These are phyloP conservation scores for Limenitis arthemis DNA, from an alignment of 2,888 invertebrate species.

Conservation along the genomic window DNA sequence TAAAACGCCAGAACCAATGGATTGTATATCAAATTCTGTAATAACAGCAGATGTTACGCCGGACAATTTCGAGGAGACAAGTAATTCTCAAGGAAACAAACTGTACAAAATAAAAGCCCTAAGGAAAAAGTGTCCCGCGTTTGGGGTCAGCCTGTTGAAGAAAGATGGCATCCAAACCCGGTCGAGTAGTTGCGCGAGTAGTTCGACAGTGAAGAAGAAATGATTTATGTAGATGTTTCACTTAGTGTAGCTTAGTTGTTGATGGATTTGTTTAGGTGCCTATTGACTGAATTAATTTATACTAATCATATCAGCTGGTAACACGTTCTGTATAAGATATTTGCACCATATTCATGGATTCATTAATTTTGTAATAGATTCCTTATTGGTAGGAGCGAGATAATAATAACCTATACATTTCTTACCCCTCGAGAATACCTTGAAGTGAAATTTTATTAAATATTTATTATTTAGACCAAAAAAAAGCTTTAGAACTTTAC, in stretches of 20 bases:
- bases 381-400: too few species aligned
- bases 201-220: constrained; percentile 64
- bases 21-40: constrained; percentile 52
- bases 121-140: constrained; percentile 59
- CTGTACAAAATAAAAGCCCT: constrained; percentile 65
- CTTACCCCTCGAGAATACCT: too few species aligned
- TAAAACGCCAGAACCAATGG: constrained; percentile 63
- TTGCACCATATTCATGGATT: neutral
- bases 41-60: constrained; percentile 61
- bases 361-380: neutral
- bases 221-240: constrained; percentile 47
- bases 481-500: too few species aligned
- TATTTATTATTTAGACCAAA: too few species aligned
- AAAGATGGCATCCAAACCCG: constrained; percentile 64
- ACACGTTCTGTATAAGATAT: constrained; percentile 6
- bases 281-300: constrained; percentile 42
- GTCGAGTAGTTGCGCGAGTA: constrained; percentile 57
- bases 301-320: constrained; percentile 48
- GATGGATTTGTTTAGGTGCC: constrained; percentile 34
- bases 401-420: too few species aligned
- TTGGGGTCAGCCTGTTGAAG: constrained; percentile 53
- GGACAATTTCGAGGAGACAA: constrained; percentile 59
- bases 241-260: constrained; percentile 29
- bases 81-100: constrained; percentile 65
- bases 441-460: too few species aligned